Base-by-base conservation (phyloP, 2,888 invertebrate species). In the Drosophila gaucha region DNA sequence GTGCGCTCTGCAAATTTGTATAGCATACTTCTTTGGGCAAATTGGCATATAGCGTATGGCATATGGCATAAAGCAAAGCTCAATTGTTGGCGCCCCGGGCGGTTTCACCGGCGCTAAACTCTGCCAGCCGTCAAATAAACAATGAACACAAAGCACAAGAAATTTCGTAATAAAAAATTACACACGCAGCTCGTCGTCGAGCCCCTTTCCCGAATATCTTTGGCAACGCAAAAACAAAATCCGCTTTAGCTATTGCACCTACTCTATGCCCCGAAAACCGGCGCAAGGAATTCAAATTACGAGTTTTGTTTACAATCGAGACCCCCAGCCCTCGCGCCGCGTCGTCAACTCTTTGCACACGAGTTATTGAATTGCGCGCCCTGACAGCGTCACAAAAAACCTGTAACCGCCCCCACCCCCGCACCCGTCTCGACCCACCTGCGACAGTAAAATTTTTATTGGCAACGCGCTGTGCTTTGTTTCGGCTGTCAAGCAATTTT, bases 271-370 rank as follows among this genome's bases (percentile, higher is more conserved):
- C 44, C 43, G 31, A 8, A 24, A 52, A 51, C 56, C 36, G 57
- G 73, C n/a, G n/a, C 43, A 66, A 84, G 84, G 82, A 86, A 82
- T 82, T 82, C 85, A 82, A 86, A 83, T 83, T 83, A 80, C 73
- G 78, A 86, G 73, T 70, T 86, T 75, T 86, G 82, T 78, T 80
- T 84, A 84, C 87, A 80, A 71, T 64, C 72, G 67, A 60, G 44
- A n/a, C n/a, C 56, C 44, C 22, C 54, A 24, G 30, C 28, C 36
- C 46, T 2, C 0, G 12, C 31, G 1, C 30, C 54, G 14, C 24
- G 20, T 16, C 50, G 46, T 39, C 43, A 58, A 64, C 64, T 56
- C 65, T 67, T 74, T 60, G 58, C 71, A 52, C 67, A 71, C 72
- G 73, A 80, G 77, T 76, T 80, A 80, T 77, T 77, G 77, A 77